phyloP scores from a whole-genome alignment of 2,113 vertebrate genomes.

The Narcine bancroftii region DNA sequence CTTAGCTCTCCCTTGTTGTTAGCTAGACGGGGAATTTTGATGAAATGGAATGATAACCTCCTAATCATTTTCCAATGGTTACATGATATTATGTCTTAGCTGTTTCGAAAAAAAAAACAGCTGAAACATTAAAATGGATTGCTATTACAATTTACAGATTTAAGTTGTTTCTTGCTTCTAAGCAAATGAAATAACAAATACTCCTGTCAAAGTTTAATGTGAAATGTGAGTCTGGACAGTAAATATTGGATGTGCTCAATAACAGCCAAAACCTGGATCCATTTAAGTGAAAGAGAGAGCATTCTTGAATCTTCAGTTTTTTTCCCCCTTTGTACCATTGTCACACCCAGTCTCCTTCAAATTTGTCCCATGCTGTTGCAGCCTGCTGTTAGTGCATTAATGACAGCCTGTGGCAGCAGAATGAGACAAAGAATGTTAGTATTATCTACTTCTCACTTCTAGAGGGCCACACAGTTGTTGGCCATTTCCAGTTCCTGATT shows the following conservation, averaged over 20 bases:
- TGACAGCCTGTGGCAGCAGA: slow-evolving; percentile 76
- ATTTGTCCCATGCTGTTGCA: slow-evolving; percentile 51
- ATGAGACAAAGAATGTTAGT: slow-evolving; percentile 87
- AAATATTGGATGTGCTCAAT: not conserved
- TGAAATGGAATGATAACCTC: too few species aligned
- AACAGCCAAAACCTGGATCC: not conserved
- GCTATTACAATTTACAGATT: too few species aligned
- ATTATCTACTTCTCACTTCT: slow-evolving; percentile 68
- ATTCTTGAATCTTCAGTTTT: too few species aligned
- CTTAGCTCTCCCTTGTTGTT: too few species aligned
- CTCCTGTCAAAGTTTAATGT: not conserved
- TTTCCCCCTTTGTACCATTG: slow-evolving; percentile 50
- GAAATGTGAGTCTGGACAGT: not conserved
- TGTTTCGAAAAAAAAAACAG: too few species aligned
- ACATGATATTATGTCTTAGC: too few species aligned
- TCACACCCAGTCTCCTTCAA: slow-evolving; percentile 46
- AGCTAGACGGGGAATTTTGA: too few species aligned
- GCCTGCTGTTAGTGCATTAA: slow-evolving; percentile 61
- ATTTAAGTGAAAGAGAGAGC: not conserved
- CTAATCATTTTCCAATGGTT: too few species aligned
- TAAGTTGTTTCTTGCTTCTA: too few species aligned
- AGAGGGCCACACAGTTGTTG: slow-evolving; percentile 86
- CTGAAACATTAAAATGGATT: too few species aligned
- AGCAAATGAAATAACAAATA: too few species aligned
- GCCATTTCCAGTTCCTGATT: slow-evolving; percentile 79